Base-by-base conservation (phyloP, 1,140 invertebrate species). In the Plutomurus gul region DNA sequence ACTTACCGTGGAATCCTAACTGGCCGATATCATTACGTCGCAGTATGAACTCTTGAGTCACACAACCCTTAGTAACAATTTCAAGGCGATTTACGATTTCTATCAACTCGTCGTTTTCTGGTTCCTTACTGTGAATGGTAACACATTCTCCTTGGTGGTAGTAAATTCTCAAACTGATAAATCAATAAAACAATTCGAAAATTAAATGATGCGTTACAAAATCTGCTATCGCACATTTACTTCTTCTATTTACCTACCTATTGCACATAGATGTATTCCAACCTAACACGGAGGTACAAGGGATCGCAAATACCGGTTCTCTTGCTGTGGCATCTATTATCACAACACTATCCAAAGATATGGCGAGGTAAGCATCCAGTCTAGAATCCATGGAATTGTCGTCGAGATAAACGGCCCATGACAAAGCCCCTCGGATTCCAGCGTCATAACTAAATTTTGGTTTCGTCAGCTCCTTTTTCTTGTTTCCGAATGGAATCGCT, bases 1-100 rank as follows among this genome's bases (percentile, higher is more conserved):
- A n/a, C n/a, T n/a, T n/a, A n/a, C n/a, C n/a, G 86, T 98, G 95
- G 88, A 98, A 98, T 30, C 96, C 96, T 39, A 98, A 89, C 85
- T 97, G 95, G 40, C 94, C 93, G 47, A 93, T 88, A 49, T 91
- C 90, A 85, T 96, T 96, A 20, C 95, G 88, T 79, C 91, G 90
- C 81, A 94, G 87, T 51, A 90, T 92, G 84, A 94, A 88, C 84
- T 96, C 93, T 76, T 92, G 89, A 10, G 91, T 91, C 1, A 92
- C 90, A 78, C 91, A 91, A 27, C 93, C 94, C 79, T 89, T 87
- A 5, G 93, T 94, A 3, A 95, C 92, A 7, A 90, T 89, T 33
- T 90, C 87, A 13, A 95, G 87, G 56, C 93, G 86, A 3, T 90
- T 91, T 39, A 93, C 91, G 47, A 95, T 92, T 87, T 95, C 93